Base-by-base conservation (phyloP, 2,797 vertebrate species). In the Pseudopleuronectes americanus region DNA sequence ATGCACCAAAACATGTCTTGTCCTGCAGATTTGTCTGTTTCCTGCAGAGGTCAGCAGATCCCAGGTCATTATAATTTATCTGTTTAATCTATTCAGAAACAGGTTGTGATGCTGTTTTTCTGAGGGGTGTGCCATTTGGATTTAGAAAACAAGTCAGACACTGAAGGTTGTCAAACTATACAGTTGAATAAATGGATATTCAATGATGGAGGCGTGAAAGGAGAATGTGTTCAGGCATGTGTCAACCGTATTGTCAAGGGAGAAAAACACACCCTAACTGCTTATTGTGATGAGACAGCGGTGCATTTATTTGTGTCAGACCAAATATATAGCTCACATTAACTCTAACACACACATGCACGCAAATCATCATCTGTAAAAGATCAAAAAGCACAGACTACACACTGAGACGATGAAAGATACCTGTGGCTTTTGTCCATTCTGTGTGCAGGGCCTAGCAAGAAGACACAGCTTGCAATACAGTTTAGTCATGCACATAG, bases 11-110 rank as follows among this genome's bases (percentile, higher is more conserved):
- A 38, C 36, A 10, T 10, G 36, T 10, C 12, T 38, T 10, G 9
- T 38, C 14, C 36, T 74, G 57, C 57, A 61, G 70, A 66, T 63
- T 62, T 48, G 54, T 57, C 38, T 58, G 68, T 71, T 79, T 67
- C 75, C 61, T 63, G 71, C 65, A 71, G 71, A 62, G 74, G 83
- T 87, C 77, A 69, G 58, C 28, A 78, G 75, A 88, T 87, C 74
- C 66, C 67, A 65, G 66, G 26, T 80, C 79, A 64, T 49, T 70
- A 5, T 22, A 51, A 51, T 68, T 64, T 45, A 49, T 33, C 31
- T 8, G 31, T 33, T 17, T 33, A 33, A 12, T 17, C 0, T 19
- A 19, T 8, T 45, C 14, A 19, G n/a, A 17, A 45, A 45, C 43
- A 5, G 17, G 43, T 45, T 45, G 74, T 63, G 64, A 7, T 33